Evolutionary conservation across 2,797 vertebrate genomes (phyloP), one percentile per base, ranked within the genome.

Genomic region (Petrocephalus sullivani): DNA sequence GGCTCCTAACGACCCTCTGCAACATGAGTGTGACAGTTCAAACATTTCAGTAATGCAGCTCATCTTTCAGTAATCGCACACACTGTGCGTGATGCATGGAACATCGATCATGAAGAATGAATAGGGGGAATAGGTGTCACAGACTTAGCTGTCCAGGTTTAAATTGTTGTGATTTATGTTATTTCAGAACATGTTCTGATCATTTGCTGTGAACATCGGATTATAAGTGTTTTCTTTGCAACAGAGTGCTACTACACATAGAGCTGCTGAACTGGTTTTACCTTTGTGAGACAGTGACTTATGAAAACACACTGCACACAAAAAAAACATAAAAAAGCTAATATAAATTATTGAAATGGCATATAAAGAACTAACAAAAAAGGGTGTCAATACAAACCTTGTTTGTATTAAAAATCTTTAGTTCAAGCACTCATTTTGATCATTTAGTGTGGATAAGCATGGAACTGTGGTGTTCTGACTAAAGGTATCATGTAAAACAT

Each of bases 11-110:
- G 14, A 81, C 10, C 37, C 46, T 85, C 46, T 16, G n/a, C 16
- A 37, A 12, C 14, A 19, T 33, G 16, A 67, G 1, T 37, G 54
- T 33, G 87, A 84, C 87, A 88, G 41, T 58, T 85, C 14, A 84
- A 14, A 49, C 14, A 88, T 88, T 51, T 54, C 57, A 88, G 87
- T 7, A 19, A 88, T 88, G 87, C 46, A 49, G 41, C 10, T 53
- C 51, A 53, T 57, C 84, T 60, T 58, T 86, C 28, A 41, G 56
- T 41, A 41, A 85, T 28, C 56, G 41, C 9, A 16, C 23, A 1
- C 19, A 14, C 23, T 86, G 53, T 23, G 53, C 6, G 12, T 85
- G 83, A 12, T 56, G 19, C 4, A n/a, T n/a, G 12, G 14, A 57
- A 57, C 56, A 33, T 85, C 1, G 54, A 16, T 37, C 4, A 60